A percentile compares a stretch with the other conserved stretches of the same genome.
Evolutionary conservation across 2,113 vertebrate species (phyloP).

Genomic region (Cromileptes altivelis): DNA sequence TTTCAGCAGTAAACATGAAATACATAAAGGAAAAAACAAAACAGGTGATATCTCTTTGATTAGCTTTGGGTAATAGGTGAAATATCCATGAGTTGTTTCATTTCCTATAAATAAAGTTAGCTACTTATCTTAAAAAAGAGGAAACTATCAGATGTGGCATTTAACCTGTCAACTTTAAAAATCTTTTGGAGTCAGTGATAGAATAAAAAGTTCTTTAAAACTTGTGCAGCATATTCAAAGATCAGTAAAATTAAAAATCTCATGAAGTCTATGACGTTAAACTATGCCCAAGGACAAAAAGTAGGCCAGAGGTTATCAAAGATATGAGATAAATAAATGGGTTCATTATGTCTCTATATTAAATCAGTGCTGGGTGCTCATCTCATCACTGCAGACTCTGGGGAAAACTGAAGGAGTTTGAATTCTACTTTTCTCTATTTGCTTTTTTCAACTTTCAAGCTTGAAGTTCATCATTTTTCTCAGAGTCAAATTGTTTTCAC

Average conservation of each 20-base stretch:
- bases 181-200: not conserved
- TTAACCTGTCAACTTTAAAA: not conserved
- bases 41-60: not conserved
- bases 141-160: not conserved
- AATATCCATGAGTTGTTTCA: not conserved
- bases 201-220: not conserved
- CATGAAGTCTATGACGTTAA: not conserved
- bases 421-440: not conserved
- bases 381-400: not conserved
- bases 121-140: not conserved
- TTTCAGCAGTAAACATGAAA: not conserved
- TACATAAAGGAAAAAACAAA: not conserved
- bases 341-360: not conserved
- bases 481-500: not conserved
- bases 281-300: not conserved
- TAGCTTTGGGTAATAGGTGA: conserved; percentile 21
- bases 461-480: not conserved
- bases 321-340: not conserved
- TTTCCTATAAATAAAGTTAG: not conserved
- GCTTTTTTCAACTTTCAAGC: not conserved
- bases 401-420: not conserved
- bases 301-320: not conserved
- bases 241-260: not conserved
- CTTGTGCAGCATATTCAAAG: not conserved
- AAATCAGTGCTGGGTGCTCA: not conserved